phyloP scores from a whole-genome alignment of 2,113 vertebrate genomes.

The Malurus elegans region DNA sequence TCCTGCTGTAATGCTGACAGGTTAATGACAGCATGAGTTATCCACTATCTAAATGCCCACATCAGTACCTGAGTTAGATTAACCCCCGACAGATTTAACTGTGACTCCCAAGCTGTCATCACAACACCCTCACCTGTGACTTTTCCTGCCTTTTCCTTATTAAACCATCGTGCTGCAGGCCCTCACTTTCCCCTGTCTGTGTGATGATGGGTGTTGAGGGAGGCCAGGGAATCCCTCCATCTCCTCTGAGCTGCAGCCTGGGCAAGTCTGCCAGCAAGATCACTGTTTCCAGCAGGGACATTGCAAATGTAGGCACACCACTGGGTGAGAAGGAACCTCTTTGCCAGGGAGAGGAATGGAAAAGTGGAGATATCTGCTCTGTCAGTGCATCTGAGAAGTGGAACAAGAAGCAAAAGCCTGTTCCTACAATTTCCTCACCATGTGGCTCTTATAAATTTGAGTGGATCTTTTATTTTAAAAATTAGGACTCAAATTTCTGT shows the following conservation, averaged over 20 bases:
- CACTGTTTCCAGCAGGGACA: neutral
- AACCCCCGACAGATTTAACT: neutral
- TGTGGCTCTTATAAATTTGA: neutral
- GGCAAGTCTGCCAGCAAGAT: neutral
- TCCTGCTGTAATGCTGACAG: slow-evolving; percentile 53
- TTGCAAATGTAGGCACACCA: rapidly evolving
- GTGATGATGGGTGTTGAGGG: neutral
- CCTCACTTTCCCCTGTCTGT: neutral
- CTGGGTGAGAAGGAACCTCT: rapidly evolving
- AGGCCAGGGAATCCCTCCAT: neutral
- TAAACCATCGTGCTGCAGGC: neutral
- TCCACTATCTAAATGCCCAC: slow-evolving; percentile 16
- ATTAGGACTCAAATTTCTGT: neutral
- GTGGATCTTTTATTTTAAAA: neutral
- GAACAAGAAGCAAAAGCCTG: neutral
- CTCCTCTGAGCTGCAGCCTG: neutral
- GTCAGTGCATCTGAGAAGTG: neutral
- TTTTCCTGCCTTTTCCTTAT: slow-evolving; percentile 11
- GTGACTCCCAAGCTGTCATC: neutral
- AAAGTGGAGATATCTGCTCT: neutral
- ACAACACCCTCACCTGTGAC: neutral
- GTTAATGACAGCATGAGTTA: slow-evolving; percentile 60
- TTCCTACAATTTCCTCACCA: neutral
- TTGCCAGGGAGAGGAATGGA: neutral
- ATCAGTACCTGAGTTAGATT: slow-evolving; percentile 44